A percentile compares a stretch with the other conserved stretches of the same genome.
Evolutionary conservation across 2,888 invertebrate species (phyloP).

Genomic region (Agrilus cyanescens): DNA sequence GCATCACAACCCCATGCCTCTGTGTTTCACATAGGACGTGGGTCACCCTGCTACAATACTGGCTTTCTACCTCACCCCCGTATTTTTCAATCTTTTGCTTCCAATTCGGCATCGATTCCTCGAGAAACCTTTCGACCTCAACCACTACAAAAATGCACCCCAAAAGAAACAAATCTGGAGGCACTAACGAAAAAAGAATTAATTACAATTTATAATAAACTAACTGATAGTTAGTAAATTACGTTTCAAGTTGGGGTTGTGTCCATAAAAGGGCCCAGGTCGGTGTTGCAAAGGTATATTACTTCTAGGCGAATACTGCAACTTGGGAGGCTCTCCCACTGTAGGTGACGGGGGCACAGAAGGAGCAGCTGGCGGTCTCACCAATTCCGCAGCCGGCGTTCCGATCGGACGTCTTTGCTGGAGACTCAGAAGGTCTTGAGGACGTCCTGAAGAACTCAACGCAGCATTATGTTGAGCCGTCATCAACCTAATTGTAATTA

Average conservation of each 20-base stretch:
- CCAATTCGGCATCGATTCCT: constrained; percentile 30
- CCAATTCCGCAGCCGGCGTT: constrained; percentile 33
- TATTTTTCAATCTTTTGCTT: constrained; percentile 32
- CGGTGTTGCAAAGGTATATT: constrained; percentile 40
- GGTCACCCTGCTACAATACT: constrained; percentile 77
- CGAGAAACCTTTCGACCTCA: constrained; percentile 30
- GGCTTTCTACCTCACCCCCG: constrained; percentile 61
- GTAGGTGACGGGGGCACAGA: constrained; percentile 36
- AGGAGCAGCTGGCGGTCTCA: constrained; percentile 36
- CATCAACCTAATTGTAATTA: constrained; percentile 53
- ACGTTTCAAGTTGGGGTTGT: constrained; percentile 78
- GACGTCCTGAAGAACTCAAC: constrained; percentile 36
- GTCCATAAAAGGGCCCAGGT: constrained; percentile 72
- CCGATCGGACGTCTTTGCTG: constrained; percentile 38
- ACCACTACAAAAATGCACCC: constrained; percentile 79
- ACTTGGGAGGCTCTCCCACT: constrained; percentile 23
- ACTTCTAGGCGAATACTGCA: constrained; percentile 33
- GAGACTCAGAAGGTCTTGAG: constrained; percentile 43
- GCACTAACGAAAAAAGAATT: constrained; percentile 39
- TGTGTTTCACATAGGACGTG: constrained; percentile 89
- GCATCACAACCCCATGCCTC: constrained; percentile 81
- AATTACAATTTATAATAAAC: not conserved
- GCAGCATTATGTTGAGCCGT: constrained; percentile 69
- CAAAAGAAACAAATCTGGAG: constrained; percentile 77
- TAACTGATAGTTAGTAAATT: constrained; percentile 14